Base-by-base conservation (phyloP, 2,113 vertebrate genomes). In the Callionymus lyra region DNA sequence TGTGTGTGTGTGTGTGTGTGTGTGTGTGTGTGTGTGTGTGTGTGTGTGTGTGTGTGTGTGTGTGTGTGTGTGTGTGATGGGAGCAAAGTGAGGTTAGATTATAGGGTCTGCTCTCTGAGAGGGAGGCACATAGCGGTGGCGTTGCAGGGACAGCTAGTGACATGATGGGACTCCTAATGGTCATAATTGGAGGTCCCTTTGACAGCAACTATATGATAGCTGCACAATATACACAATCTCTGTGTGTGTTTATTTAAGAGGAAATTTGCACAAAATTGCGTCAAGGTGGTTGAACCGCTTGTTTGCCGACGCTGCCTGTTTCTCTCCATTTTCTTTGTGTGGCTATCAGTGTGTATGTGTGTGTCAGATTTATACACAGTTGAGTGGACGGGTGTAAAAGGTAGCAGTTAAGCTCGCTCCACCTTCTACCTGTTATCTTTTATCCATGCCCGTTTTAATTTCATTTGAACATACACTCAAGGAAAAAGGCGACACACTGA, bases 241-340 rank as follows among this genome's bases (percentile, higher is more conserved):
- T 48, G 34, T 57, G 47, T 57, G 44, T 55, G 43, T 64, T 68
- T 87, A 85, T 91, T 92, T 90, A 89, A 88, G 90, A 85, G 83
- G 85, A 94, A 89, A 98, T 97, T 93, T 95, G 91, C 92, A 94
- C 91, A 93, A 98, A 98, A 98, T 98, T 98, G 93, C 89, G 87
- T 82, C 83, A 67, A 86, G 79, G 82, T 87, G 53, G 87, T 83
- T 84, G 88, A 92, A 91, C 81, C 70, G 84, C 81, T 88, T 88
- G 90, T 92, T 92, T 89, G 69, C 54, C 47, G 35, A 45, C 9
- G 14, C 19, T 2, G 64, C 56, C 50, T 61, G 65, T 76, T 79
- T 70, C 52, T 67, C 40, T 49, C 35, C 46, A 19, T 71, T 43
- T 59, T 44, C 63, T 19, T 63, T 9, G 15, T 50, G 35, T 50